Base-by-base conservation (phyloP, 2,113 vertebrate genomes). In the Struthidea cinerea region DNA sequence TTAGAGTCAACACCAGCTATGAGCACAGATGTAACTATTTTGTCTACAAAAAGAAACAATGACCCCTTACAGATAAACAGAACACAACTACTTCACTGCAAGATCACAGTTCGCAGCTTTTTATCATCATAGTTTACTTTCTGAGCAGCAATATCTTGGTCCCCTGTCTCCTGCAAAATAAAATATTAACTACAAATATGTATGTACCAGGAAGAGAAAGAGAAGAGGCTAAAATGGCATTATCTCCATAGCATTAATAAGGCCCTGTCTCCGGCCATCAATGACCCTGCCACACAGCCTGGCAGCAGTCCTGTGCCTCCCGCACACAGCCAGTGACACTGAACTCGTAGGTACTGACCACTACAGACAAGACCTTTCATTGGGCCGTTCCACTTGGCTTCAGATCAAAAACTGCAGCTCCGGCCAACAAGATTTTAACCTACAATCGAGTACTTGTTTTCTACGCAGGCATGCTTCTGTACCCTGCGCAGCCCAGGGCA, bases 241-340 rank as follows among this genome's bases (percentile, higher is more conserved):
- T 44, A 63, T 33, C 27, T 78, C 46, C 50, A 33, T 1, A 23
- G 21, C 60, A 47, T 27, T 71, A 26, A 71, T 19, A 9, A 87
- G 52, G 32, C 16, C 33, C 42, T 56, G 30, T 78, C 76, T 84
- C 56, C 22, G 8, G 35, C 57, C 79, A 55, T 9, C 0, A 0
- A 7, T 27, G 84, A 65, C 68, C 55, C 50, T 77, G 63, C 17
- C 80, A 44, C 2, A 1, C 79, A 60, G 44, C 30, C 63, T 73
- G 71, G 56, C 47, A 42, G 83, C 91, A 94, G 60, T 6, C 21
- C 16, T 0, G 11, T 1, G 10, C 37, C 69, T 37, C 47, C 59
- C 3, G n/a, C 67, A 53, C 35, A 13, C 0, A 0, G 42, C 44
- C 0, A 0, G 39, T 1, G 55, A 76, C 70, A 42, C 42, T 0